These are phyloP conservation scores for Triplophysa bombifrons DNA, from an alignment of 2,797 vertebrate genomes.

Conservation along the genomic window DNA sequence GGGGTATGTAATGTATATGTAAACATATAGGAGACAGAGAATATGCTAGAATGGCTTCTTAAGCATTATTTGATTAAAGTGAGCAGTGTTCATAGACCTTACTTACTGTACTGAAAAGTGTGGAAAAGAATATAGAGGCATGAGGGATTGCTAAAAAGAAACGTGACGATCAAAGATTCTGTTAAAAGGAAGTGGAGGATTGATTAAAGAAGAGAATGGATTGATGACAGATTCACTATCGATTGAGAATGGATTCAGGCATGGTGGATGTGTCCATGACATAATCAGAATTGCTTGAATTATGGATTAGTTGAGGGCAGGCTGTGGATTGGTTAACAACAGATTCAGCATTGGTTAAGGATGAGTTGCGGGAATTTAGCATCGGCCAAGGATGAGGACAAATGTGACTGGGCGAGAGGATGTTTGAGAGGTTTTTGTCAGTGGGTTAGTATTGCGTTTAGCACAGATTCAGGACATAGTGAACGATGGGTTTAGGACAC, in stretches of 20 bases:
- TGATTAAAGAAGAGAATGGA: neutral
- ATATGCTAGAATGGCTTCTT: neutral
- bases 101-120: neutral
- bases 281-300: neutral
- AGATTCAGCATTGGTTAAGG: constrained; percentile 4
- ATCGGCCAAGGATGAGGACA: neutral
- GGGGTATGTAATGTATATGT: neutral
- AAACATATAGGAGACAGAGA: neutral
- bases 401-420: neutral
- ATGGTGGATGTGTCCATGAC: neutral
- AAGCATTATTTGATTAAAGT: neutral
- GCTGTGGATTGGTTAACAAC: too few relatives aligned
- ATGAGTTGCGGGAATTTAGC: neutral
- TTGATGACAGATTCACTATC: neutral
- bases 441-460: neutral
- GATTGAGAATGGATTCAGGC: neutral
- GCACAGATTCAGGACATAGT: neutral
- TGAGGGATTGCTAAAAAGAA: neutral
- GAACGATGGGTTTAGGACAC: neutral
- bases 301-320: neutral
- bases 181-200: neutral
- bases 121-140: neutral
- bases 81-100: neutral
- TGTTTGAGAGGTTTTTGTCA: neutral
- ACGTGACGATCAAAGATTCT: neutral